Evolutionary conservation across 2,888 invertebrate genomes (phyloP), one percentile per base, ranked within the genome.

Genomic region (Agrilus mali): DNA sequence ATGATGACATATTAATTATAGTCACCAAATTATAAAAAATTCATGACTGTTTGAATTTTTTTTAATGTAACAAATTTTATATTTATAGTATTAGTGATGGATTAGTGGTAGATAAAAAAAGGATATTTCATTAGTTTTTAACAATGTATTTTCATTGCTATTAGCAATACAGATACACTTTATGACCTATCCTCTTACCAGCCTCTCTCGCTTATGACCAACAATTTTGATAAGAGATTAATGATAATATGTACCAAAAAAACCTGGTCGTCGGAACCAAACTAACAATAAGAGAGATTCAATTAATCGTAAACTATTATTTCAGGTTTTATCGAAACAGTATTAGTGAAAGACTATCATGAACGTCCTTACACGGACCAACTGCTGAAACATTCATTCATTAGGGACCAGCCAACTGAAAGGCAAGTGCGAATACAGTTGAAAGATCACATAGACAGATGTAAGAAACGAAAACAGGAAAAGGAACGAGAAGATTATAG

Each of bases 331-430:
- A 95, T 98, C 68, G 97, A 98, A 70, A 94, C 94, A 57, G 95
- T 97, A 60, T 50, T 60, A 68, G 94, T 96, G 47, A 97, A 99
- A 75, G 97, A 98, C 71, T 98, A 98, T 70, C 95, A 95, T 68
- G 92, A 93, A 71, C 77, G 98, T 63, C 97, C 97, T 50, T 96
- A 93, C 69, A 98, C 98, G 54, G 98, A 98, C 69, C 90, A 95
- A 67, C 78, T 99, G 53, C 73, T 99, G 53, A 94, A 93, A 68
- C 96, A 98, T 74, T 81, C 94, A 47, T 99, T 96, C 69, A 95
- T 99, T 61, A 83, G 90, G 70, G 97, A 98, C 73, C 96, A 97
- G 71, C 96, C 97, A 15, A 96, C 95, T 41, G 98, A 99, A 70
- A 75, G 96, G 57, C 94, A 97, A 74, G 95, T 97, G 54, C 78